Evolutionary conservation across 2,113 vertebrate species (phyloP).

Genomic region (Xiphophorus maculatus): DNA sequence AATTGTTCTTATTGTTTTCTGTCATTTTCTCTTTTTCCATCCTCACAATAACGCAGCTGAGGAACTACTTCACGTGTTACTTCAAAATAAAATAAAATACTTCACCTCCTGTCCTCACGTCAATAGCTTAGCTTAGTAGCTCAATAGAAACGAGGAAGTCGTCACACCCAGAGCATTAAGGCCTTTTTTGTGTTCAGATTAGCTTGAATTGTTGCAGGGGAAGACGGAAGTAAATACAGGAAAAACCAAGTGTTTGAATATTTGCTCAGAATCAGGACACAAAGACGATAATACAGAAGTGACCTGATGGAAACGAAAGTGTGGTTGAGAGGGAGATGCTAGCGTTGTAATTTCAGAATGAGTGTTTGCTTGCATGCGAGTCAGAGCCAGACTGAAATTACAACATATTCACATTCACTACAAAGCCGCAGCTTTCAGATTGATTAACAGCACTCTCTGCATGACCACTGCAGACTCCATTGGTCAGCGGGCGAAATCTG

Average conservation of each 20-base stretch:
- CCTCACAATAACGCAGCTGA: no score
- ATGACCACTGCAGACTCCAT: neutral
- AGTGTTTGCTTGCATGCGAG: neutral
- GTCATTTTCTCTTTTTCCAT: neutral
- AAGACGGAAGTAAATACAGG: neutral
- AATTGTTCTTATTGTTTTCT: neutral
- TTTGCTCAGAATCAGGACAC: neutral
- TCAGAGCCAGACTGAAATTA: conserved; percentile 11
- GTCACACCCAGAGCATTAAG: no score
- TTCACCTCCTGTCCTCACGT: no score
- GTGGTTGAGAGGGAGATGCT: conserved; percentile 5
- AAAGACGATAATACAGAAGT: conserved; percentile 19
- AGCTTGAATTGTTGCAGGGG: no score
- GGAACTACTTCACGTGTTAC: no score
- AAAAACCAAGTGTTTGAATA: conserved; percentile 17
- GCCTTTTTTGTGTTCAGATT: no score
- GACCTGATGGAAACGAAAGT: conserved; percentile 21
- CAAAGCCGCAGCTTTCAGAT: neutral
- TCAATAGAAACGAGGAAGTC: no score
- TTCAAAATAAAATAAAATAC: no score
- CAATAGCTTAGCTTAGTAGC: no score
- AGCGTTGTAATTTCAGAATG: conserved; percentile 10
- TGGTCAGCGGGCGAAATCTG: neutral
- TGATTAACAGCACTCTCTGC: neutral
- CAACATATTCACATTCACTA: neutral